Conservation (phyloP, 2,797 vertebrate genomes). For the Sebastes aleutianus region DNA sequence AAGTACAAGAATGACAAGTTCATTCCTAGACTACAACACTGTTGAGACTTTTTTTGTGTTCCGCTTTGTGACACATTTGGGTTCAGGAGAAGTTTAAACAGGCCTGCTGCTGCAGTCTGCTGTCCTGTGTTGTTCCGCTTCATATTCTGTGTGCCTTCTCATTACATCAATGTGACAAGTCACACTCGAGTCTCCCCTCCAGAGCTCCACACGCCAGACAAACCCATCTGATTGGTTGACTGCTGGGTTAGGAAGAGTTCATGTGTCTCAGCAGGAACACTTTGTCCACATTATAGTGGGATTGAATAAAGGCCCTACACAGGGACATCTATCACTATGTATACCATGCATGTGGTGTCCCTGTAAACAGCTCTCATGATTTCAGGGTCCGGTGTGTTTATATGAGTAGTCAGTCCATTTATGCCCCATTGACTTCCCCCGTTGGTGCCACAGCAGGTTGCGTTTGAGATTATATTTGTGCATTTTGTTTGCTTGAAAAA, state of each 20-base stretch:
- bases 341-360: not conserved
- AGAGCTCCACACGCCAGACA: not conserved
- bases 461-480: constrained; percentile 23
- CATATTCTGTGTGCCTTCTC: constrained; percentile 1
- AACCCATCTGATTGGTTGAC: constrained; percentile 17
- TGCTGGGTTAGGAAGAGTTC: constrained; percentile 38
- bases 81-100: constrained; percentile 42
- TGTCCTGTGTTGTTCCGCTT: constrained; percentile 24
- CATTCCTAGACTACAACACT: not conserved
- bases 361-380: constrained; percentile 2
- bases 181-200: not conserved
- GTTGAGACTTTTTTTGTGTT: not conserved
- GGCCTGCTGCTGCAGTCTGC: not conserved
- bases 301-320: not conserved
- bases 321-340: not conserved
- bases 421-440: constrained; percentile 29
- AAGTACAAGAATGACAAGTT: constrained; percentile 4
- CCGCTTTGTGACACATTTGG: not conserved
- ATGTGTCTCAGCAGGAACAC: constrained; percentile 24
- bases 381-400: constrained; percentile 9
- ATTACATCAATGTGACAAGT: constrained; percentile 36
- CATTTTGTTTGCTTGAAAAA: constrained; percentile 39
- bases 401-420: constrained; percentile 29
- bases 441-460: constrained; percentile 18
- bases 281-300: constrained; percentile 11